Evolutionary conservation across 2,888 invertebrate species (phyloP).

Genomic region (Nasonovia ribisnigri): DNA sequence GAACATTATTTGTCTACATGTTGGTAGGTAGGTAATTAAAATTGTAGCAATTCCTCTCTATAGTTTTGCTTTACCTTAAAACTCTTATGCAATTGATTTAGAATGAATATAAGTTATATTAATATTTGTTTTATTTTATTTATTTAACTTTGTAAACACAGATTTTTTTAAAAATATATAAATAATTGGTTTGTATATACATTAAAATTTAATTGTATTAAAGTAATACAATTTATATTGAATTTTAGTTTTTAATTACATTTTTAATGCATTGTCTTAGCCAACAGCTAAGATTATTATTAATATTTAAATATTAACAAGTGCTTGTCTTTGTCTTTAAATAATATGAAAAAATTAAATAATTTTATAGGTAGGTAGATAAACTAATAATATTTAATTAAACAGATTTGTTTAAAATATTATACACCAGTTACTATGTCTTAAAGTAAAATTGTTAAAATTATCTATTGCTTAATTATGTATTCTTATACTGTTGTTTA

Average conservation of each 20-base stretch:
- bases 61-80: not conserved
- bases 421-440: not conserved
- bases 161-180: not conserved
- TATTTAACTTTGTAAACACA: not conserved
- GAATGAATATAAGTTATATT: not conserved
- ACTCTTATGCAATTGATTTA: not conserved
- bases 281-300: not conserved
- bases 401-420: not conserved
- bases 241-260: not conserved
- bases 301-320: not conserved
- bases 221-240: not conserved
- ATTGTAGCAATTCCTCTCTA: not conserved
- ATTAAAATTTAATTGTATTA: not conserved
- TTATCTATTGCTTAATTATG: conserved; percentile 17
- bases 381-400: not conserved
- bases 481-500: conserved; percentile 4
- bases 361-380: not conserved
- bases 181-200: not conserved
- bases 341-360: not conserved
- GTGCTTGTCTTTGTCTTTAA: not conserved
- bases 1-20: not conserved
- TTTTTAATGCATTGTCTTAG: not conserved
- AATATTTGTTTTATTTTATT: not conserved
- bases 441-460: not conserved
- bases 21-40: not conserved